phyloP scores from a whole-genome alignment of 2,113 vertebrate species.

The Etheostoma spectabile region DNA sequence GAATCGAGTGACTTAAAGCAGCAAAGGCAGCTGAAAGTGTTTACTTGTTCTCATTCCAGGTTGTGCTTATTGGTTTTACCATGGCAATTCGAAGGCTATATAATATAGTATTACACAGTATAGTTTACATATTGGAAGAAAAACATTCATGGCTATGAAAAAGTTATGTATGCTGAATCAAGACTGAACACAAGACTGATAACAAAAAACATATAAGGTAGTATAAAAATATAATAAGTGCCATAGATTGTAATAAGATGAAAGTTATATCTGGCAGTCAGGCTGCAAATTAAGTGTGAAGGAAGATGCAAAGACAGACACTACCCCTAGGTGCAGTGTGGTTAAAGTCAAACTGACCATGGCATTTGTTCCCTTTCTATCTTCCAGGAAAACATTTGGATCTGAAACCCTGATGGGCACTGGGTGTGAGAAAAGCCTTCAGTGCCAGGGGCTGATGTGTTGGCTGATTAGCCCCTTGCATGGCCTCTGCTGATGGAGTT shows the following conservation, averaged over 20 bases:
- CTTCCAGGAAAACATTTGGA: constrained; percentile 47
- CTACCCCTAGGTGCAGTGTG: background rate
- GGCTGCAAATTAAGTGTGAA: background rate
- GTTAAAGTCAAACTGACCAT: constrained; percentile 51
- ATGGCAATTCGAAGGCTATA: constrained; percentile 38
- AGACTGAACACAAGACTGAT: background rate
- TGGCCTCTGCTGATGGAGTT: constrained; percentile 54
- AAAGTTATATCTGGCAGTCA: background rate
- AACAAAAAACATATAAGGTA: background rate
- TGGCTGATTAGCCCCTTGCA: constrained; percentile 50
- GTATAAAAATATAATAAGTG: background rate
- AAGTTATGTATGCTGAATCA: background rate
- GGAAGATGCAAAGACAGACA: constrained; percentile 17
- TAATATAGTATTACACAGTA: background rate
- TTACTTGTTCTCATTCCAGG: constrained; percentile 15
- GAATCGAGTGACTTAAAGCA: constrained; percentile 26
- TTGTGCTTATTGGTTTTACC: constrained; percentile 32
- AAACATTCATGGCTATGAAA: background rate
- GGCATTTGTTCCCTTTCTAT: constrained; percentile 39
- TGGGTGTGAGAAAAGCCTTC: constrained; percentile 40
- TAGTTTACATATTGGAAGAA: background rate
- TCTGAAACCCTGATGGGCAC: constrained; percentile 22
- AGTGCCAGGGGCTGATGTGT: constrained; percentile 52
- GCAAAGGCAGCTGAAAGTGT: constrained; percentile 44
- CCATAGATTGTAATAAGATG: background rate